Evolutionary conservation across 2,113 vertebrate genomes (phyloP), one percentile per base, ranked within the genome.

Genomic region (Felis chaus): DNA sequence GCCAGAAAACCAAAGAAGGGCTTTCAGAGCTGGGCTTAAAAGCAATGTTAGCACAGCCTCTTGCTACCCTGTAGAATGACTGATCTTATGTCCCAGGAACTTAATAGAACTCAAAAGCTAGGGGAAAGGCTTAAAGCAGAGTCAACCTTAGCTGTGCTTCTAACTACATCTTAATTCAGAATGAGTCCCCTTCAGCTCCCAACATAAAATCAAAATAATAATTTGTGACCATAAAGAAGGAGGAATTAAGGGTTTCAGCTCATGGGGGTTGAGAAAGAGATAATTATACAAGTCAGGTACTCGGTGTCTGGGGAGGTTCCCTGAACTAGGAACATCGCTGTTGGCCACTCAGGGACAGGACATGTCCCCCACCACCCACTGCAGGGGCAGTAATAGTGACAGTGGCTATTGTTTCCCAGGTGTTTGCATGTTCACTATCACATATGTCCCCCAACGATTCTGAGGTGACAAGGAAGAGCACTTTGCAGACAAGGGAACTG

Each of bases 91-190:
- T 95, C 61, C 76, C 97, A 73, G 39, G 66, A 65, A 85, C 94
- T 73, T 94, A 74, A 97, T 48, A 97, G 55, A 91, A 94, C 97
- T 96, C 71, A 89, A 21, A 65, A 83, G 66, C 81, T 31, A 63
- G 65, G 66, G 68, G 50, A 90, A 89, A 93, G 18, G 76, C 76
- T 81, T 68, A 84, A 55, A 78, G 55, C 78, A 29, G 82, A 96
- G 36, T 97, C 82, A 27, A 91, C 89, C 91, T 94, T 86, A 91
- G 93, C 55, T 93, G 61, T 50, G 39, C 63, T 91, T 95, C 63
- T 94, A 96, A 95, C 87, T 74, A 90, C 82, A 87, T 57, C 80
- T 53, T 74, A 74, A 68, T 71, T 94, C 71, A 83, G 45, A 95
- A 65, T 13, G 41, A 82, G 53, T 57, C 45, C 48, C n/a, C 12